phyloP scores from a whole-genome alignment of 2,888 invertebrate species.

The Melinaea marsaeus region DNA sequence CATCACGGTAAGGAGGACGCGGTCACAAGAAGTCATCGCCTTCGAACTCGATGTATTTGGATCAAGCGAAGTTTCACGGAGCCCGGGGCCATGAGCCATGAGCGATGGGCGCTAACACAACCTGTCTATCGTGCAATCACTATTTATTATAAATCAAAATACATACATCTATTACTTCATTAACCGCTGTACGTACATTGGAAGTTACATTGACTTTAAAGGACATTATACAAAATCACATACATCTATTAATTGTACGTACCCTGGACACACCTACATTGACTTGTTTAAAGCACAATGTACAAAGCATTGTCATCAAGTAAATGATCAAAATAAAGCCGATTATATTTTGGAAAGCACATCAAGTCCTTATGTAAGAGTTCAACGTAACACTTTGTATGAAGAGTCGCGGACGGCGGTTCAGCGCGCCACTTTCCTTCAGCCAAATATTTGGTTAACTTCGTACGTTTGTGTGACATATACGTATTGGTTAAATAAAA shows the following conservation, averaged over 20 bases:
- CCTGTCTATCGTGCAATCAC: constrained; percentile 49
- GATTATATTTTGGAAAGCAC: constrained; percentile 76
- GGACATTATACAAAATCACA: too few species aligned
- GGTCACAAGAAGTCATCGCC: constrained; percentile 75
- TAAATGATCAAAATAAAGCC: constrained; percentile 57
- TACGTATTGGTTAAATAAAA: constrained; percentile 11
- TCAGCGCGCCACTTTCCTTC: constrained; percentile 73
- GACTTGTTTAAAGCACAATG: constrained; percentile 38
- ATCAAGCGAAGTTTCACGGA: constrained; percentile 68
- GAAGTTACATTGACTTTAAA: too few species aligned
- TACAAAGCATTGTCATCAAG: constrained; percentile 49
- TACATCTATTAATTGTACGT: too few species aligned
- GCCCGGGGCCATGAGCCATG: constrained; percentile 38
- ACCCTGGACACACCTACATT: constrained; percentile 12
- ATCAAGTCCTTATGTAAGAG: constrained; percentile 73
- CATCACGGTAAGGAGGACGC: constrained; percentile 71
- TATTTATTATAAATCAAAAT: too few species aligned
- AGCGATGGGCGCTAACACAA: constrained; percentile 45
- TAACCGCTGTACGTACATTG: too few species aligned
- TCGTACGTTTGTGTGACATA: constrained; percentile 33
- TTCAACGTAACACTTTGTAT: constrained; percentile 74
- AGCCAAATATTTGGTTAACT: constrained; percentile 64
- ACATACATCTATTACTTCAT: too few species aligned
- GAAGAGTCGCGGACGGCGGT: constrained; percentile 54
- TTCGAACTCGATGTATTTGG: constrained; percentile 68